Conservation (phyloP, 2,113 vertebrate genomes). For the Pagrus major region DNA sequence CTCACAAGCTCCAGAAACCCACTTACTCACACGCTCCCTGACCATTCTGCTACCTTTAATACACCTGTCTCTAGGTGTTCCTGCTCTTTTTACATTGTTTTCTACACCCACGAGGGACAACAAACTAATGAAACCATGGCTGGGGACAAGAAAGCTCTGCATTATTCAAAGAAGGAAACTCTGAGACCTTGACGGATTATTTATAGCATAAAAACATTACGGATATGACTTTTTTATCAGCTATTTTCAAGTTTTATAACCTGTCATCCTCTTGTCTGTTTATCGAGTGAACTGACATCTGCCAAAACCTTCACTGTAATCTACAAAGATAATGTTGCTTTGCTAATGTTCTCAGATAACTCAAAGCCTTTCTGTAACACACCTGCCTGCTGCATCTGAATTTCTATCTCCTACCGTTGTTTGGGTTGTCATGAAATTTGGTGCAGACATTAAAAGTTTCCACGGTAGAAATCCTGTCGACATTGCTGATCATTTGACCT, state of each 20-base stretch:
- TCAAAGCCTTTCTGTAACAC: not conserved
- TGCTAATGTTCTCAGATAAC: not conserved
- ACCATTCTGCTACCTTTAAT: conserved; percentile 20
- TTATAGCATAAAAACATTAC: not conserved
- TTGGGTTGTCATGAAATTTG: not conserved
- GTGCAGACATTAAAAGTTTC: no score
- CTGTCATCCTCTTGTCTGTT: not conserved
- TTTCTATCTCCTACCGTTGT: not conserved
- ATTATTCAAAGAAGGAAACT: not conserved
- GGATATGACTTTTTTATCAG: not conserved
- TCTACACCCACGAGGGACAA: not conserved
- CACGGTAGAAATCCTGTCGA: not conserved
- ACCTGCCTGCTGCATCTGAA: not conserved
- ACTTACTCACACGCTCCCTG: conserved; percentile 16
- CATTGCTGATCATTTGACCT: not conserved
- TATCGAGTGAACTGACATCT: not conserved
- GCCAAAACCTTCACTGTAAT: not conserved
- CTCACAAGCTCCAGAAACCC: conserved; percentile 19
- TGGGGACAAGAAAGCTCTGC: not conserved
- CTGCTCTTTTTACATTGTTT: conserved; percentile 7
- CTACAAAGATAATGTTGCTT: not conserved
- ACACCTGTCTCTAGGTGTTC: conserved; percentile 25
- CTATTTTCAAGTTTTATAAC: not conserved
- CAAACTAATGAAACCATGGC: not conserved
- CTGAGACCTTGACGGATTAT: not conserved